Percentiles rank a stretch among this genome's conserved stretches.
Conservation (phyloP, 2,797 vertebrate genomes). For the Amniataba percoides region DNA sequence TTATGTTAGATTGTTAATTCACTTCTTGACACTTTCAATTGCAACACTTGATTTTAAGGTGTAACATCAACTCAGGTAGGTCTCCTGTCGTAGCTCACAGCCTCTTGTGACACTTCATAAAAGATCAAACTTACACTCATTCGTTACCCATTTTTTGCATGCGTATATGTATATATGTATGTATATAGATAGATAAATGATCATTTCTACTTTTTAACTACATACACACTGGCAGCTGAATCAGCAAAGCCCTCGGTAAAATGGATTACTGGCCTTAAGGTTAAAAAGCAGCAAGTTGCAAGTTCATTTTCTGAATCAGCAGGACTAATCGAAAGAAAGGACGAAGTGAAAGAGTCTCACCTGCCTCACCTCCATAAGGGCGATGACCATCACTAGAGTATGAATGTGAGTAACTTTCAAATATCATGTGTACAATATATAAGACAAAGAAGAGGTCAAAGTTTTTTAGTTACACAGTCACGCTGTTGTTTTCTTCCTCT, state of each 20-base stretch:
- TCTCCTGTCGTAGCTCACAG: neutral
- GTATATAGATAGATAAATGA: no score
- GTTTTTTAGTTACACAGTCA: neutral
- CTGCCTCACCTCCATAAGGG: conserved; percentile 33
- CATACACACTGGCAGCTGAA: neutral
- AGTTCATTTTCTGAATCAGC: conserved; percentile 16
- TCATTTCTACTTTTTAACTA: neutral
- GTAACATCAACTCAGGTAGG: neutral
- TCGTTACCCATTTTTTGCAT: neutral
- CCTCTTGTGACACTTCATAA: neutral
- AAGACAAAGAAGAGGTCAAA: neutral
- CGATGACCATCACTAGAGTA: conserved; percentile 27
- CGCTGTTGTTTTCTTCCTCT: neutral
- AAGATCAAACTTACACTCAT: neutral
- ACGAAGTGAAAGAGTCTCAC: conserved; percentile 16
- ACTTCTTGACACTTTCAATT: neutral
- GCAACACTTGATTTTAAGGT: neutral
- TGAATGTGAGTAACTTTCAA: neutral
- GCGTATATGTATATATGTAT: no score
- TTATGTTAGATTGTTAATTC: neutral
- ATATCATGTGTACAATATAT: neutral
- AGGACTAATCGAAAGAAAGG: conserved; percentile 4
- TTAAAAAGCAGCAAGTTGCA: neutral
- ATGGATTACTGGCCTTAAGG: neutral
- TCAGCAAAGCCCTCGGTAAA: no score